Conservation (phyloP, 2,113 vertebrate genomes). For the Hyla sarda region DNA sequence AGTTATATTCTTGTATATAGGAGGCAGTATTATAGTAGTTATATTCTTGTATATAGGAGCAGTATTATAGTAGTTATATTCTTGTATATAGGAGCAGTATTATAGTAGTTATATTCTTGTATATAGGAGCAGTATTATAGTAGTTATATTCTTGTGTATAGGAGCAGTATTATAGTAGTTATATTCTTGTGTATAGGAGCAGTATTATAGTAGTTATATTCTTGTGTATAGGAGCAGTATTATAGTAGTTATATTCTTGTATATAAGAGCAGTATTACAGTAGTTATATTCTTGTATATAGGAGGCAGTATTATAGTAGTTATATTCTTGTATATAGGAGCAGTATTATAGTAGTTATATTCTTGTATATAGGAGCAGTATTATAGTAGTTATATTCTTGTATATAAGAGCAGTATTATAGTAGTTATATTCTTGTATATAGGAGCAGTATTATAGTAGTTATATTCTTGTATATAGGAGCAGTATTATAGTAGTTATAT, state of each 20-base stretch:
- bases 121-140: not conserved
- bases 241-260: not conserved
- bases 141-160: too few relatives aligned
- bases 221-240: not conserved
- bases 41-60: not conserved
- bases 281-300: not conserved
- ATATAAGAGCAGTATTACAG: not conserved
- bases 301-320: not conserved
- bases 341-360: constrained; percentile 12
- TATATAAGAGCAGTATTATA: too few relatives aligned
- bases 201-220: too few relatives aligned
- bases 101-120: not conserved
- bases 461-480: too few relatives aligned
- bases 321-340: not conserved
- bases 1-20: not conserved
- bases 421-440: not conserved
- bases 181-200: too few relatives aligned
- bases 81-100: not conserved
- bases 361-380: not conserved
- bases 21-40: too few relatives aligned
- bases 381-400: not conserved
- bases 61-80: too few relatives aligned
- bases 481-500: too few relatives aligned
- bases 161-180: not conserved
- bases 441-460: too few relatives aligned